These are phyloP conservation scores for Hymenopus coronatus DNA, from an alignment of 2,888 invertebrate species.

Conservation along the genomic window DNA sequence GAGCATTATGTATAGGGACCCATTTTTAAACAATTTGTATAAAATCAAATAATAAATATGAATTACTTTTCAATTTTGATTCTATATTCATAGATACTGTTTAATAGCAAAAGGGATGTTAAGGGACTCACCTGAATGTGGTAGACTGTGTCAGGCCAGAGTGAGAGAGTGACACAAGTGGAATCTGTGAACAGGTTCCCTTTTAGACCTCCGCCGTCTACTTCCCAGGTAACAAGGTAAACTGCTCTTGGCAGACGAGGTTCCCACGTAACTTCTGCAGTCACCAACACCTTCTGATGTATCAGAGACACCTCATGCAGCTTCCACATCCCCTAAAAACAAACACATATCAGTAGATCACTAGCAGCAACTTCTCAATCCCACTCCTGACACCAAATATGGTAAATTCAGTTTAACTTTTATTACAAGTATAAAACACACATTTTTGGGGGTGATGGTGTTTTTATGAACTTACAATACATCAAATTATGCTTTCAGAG, in stretches of 20 bases:
- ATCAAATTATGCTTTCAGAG: too few relatives aligned
- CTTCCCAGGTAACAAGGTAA: conserved; percentile 81
- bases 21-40: too few relatives aligned
- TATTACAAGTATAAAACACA: too few relatives aligned
- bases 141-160: conserved; percentile 79
- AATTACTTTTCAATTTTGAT: not conserved
- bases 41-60: too few relatives aligned
- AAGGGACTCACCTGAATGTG: conserved; percentile 65
- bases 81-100: too few relatives aligned
- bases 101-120: too few relatives aligned
- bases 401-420: too few relatives aligned
- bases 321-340: conserved; percentile 50
- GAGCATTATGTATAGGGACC: not conserved
- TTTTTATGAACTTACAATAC: too few relatives aligned
- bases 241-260: conserved; percentile 51
- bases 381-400: not conserved
- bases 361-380: not conserved
- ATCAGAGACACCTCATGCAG: conserved; percentile 67
- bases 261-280: conserved; percentile 72
- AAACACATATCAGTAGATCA: not conserved
- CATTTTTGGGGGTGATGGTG: too few relatives aligned
- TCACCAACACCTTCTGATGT: conserved; percentile 64
- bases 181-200: conserved; percentile 80
- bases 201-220: conserved; percentile 75
- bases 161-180: conserved; percentile 71